Conservation (phyloP, 2,888 invertebrate species). For the Euclidia mi region DNA sequence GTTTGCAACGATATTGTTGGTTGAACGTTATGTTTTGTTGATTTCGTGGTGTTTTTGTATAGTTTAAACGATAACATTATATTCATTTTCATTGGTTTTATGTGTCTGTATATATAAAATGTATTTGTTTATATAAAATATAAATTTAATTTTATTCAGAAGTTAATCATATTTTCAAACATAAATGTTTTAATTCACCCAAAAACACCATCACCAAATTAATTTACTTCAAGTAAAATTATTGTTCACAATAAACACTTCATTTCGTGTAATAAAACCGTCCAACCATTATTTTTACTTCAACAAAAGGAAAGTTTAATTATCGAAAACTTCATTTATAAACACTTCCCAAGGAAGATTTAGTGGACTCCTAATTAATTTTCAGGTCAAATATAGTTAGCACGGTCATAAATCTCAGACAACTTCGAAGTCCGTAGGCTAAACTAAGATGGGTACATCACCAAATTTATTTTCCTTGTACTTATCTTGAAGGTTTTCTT, state of each 20-base stretch:
- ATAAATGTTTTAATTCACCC: neutral
- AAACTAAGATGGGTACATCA: slow-evolving; percentile 52
- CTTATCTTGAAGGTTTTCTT: slow-evolving; percentile 19
- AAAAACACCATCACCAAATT: neutral
- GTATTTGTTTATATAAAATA: no score
- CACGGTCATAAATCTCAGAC: slow-evolving; percentile 60
- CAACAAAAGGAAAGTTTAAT: slow-evolving; percentile 20
- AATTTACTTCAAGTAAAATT: neutral
- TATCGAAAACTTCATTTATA: slow-evolving; percentile 35
- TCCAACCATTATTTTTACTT: slow-evolving; percentile 9
- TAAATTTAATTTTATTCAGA: no score
- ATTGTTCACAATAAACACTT: slow-evolving; percentile 2
- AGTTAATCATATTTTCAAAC: neutral
- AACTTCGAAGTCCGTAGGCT: slow-evolving; percentile 61
- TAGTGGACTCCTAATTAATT: slow-evolving; percentile 56
- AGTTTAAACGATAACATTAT: no score
- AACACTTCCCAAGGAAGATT: slow-evolving; percentile 41
- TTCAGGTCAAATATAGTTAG: slow-evolving; percentile 65
- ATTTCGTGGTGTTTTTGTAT: no score
- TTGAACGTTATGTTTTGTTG: no score
- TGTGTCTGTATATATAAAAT: no score
- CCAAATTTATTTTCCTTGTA: slow-evolving; percentile 32
- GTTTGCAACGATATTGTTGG: no score
- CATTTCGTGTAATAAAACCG: slow-evolving; percentile 2
- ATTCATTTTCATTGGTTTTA: no score